Evolutionary conservation across 2,113 vertebrate genomes (phyloP), one percentile per base, ranked within the genome.

Genomic region (Rhizomys pruinosus): DNA sequence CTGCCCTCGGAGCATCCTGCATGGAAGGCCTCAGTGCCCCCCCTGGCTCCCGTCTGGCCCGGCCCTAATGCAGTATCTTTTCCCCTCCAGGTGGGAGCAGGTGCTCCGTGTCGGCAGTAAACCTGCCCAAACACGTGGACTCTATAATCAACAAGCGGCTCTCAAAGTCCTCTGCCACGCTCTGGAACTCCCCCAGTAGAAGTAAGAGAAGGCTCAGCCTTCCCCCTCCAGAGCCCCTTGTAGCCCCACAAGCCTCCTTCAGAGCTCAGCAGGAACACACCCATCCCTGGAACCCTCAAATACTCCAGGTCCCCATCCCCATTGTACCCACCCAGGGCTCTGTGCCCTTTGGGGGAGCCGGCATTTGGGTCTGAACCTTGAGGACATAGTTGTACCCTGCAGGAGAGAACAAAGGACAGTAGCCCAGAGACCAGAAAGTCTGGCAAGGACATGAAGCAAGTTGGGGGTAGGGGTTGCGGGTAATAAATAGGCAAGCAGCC

Each of bases 161-260:
- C 98, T 99, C 99, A 99, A 99, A 99, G 98, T 99, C 99, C 98
- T 99, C 99, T 11, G 99, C 99, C 98, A 99, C 99, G 94, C 99
- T 99, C 98, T 99, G 99, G 99, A 99, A 99, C 98, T 99, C 99
- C 97, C 99, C 99, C 98, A 99, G 98, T 99, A 99, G 99, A 99
- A 99, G 99, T 99, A 99, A 99, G 99, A 98, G 98, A 97, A 98
- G 96, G 92, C 91, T 88, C 97, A 95, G 94, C 91, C 96, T 94
- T 84, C 89, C 91, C 95, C 92, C 95, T 95, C 90, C 93, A 97
- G 97, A 96, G 98, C 97, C 97, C 98, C 97, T 95, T 97, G 96
- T 72, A 44, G 96, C 91, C 96, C 96, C 87, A 61, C 39, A 78
- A 81, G 55, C 93, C 93, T 96, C 90, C 96, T 97, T 96, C 59